phyloP scores from a whole-genome alignment of 2,797 vertebrate genomes.

The Morelia viridis region DNA sequence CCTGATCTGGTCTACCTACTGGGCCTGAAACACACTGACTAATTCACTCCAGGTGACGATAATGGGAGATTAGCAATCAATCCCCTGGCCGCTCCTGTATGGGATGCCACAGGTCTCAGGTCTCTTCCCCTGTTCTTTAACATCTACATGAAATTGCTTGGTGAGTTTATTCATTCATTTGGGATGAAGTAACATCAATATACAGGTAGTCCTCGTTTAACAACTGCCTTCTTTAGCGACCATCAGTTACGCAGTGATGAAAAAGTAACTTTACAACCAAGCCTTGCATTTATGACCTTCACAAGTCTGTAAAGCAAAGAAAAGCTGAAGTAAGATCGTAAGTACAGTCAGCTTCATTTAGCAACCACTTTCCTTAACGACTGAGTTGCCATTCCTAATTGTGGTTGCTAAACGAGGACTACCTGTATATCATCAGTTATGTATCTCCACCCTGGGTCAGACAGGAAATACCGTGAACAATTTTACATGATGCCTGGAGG shows the following conservation, averaged over 20 bases:
- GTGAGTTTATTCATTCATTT: neutral
- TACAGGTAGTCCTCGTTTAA: neutral
- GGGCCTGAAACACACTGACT: neutral
- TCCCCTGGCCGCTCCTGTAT: neutral
- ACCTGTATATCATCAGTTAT: neutral
- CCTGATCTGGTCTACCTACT: neutral
- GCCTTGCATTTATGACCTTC: neutral
- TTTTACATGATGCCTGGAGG: neutral
- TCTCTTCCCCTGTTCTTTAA: neutral
- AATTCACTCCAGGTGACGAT: neutral
- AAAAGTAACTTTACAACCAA: neutral
- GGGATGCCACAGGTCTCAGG: neutral
- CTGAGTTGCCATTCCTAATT: neutral
- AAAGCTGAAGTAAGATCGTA: neutral
- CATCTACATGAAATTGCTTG: neutral
- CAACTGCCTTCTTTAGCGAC: neutral
- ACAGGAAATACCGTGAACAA: neutral
- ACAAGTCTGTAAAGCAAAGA: neutral
- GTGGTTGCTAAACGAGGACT: neutral
- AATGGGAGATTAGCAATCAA: neutral
- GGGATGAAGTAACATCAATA: neutral
- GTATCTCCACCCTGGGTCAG: neutral
- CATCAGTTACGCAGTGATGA: neutral
- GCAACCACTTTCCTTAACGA: neutral
- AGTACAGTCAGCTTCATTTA: neutral